A percentile compares a stretch with the other conserved stretches of the same genome.
Conservation (phyloP, 2,888 invertebrate genomes). For the Nasonovia ribisnigri region DNA sequence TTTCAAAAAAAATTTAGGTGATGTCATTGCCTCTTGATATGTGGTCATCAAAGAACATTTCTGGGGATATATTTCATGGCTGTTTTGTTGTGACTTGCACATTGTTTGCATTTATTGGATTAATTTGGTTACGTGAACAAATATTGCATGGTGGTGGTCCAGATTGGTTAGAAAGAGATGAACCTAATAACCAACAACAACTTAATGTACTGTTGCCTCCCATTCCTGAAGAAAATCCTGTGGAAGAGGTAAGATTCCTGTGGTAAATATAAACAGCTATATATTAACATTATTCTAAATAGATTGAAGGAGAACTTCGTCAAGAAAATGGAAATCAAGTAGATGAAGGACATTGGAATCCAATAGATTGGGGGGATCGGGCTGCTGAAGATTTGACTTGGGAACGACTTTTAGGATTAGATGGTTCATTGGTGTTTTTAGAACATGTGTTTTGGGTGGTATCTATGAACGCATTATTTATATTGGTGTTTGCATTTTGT, state of each 20-base stretch:
- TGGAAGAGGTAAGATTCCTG: conserved; percentile 48
- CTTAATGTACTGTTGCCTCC: conserved; percentile 54
- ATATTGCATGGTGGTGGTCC: conserved; percentile 97
- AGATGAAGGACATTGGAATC: conserved; percentile 95
- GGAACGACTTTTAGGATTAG: conserved; percentile 83
- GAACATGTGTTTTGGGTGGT: conserved; percentile 99
- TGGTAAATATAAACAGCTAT: background rate
- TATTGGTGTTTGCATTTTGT: conserved; percentile 95
- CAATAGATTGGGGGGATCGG: conserved; percentile 94
- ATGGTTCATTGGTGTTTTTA: conserved; percentile 77
- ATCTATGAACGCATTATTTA: conserved; percentile 95
- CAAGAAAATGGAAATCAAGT: conserved; percentile 66
- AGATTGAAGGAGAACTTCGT: conserved; percentile 58
- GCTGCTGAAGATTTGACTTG: conserved; percentile 98
- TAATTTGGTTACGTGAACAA: conserved; percentile 98
- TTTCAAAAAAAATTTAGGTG: conserved; percentile 71
- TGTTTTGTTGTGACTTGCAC: conserved; percentile 98
- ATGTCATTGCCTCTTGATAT: conserved; percentile 91
- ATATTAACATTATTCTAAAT: background rate
- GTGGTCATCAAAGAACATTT: conserved; percentile 91
- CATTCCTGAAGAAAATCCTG: conserved; percentile 48
- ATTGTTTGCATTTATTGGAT: conserved; percentile 93
- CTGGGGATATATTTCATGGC: conserved; percentile 95
- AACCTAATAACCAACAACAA: conserved; percentile 62
- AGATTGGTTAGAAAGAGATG: conserved; percentile 84